Evolutionary conservation across 2,113 vertebrate genomes (phyloP).

Genomic region (Platysternon megacephalum): DNA sequence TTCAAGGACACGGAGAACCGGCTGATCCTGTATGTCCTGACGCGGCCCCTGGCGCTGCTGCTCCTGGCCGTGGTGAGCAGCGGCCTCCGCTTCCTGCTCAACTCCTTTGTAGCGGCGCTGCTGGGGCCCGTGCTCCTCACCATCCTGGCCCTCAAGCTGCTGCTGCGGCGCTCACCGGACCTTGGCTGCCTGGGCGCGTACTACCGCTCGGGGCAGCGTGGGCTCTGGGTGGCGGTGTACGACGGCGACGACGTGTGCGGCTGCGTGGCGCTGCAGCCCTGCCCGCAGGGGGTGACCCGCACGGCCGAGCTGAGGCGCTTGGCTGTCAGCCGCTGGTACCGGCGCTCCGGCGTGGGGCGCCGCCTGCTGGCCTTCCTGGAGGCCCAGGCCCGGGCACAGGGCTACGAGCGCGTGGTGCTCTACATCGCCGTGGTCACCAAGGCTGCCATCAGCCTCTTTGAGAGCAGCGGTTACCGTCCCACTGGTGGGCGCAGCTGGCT

Average conservation of each 20-base stretch:
- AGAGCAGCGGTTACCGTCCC: slow-evolving; percentile 79
- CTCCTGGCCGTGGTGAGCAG: slow-evolving; percentile 78
- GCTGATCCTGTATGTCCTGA: slow-evolving; percentile 87
- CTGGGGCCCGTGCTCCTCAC: slow-evolving; percentile 86
- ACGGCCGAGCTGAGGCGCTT: slow-evolving; percentile 83
- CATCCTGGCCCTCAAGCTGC: slow-evolving; percentile 85
- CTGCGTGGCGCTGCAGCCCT: slow-evolving; percentile 81
- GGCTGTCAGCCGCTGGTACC: slow-evolving; percentile 84
- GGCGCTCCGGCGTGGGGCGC: slow-evolving; percentile 82
- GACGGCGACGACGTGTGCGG: slow-evolving; percentile 84
- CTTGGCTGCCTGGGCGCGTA: slow-evolving; percentile 82
- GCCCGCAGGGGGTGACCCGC: background rate
- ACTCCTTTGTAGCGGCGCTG: slow-evolving; percentile 88
- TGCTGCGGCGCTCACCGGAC: slow-evolving; percentile 84
- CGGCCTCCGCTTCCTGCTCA: slow-evolving; percentile 84
- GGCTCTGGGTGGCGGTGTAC: slow-evolving; percentile 86
- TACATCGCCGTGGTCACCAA: slow-evolving; percentile 80
- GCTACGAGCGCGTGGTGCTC: slow-evolving; percentile 70
- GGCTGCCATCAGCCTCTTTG: slow-evolving; percentile 80
- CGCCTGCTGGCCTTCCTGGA: slow-evolving; percentile 79
- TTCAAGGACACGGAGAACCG: slow-evolving; percentile 89
- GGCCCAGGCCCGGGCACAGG: slow-evolving; percentile 73
- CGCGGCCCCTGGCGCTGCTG: slow-evolving; percentile 82
- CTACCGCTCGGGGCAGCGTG: slow-evolving; percentile 75
- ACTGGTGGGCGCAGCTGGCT: slow-evolving; percentile 74